These are phyloP conservation scores for Cephus nigrinus DNA, from an alignment of 2,888 invertebrate genomes.

Conservation along the genomic window DNA sequence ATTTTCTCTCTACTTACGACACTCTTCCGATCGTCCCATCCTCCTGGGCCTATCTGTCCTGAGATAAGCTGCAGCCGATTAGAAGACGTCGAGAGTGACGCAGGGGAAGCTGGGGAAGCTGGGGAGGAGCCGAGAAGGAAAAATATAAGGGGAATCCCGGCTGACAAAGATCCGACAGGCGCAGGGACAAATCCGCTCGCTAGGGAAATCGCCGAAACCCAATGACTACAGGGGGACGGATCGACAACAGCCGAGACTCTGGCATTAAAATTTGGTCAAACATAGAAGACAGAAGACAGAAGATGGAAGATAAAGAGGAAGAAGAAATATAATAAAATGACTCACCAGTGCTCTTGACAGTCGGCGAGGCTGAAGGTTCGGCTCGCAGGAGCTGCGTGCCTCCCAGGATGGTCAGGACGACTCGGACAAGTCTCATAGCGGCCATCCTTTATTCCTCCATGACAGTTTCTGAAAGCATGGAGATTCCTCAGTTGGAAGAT, in stretches of 20 bases:
- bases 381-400: conserved; percentile 54
- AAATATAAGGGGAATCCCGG: not conserved
- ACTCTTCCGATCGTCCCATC: no score
- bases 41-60: no score
- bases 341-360: conserved; percentile 58
- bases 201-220: not conserved
- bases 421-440: conserved; percentile 54
- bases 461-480: conserved; percentile 45
- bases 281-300: conserved; percentile 12
- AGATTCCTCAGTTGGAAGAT: not conserved
- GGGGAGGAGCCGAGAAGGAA: not conserved
- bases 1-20: not conserved
- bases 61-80: no score
- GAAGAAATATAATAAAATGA: not conserved
- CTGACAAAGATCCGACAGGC: not conserved
- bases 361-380: conserved; percentile 55
- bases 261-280: not conserved
- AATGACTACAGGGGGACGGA: not conserved
- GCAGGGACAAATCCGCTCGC: not conserved
- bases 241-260: not conserved
- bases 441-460: conserved; percentile 57
- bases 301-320: no score
- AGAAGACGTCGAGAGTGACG: not conserved
- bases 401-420: conserved; percentile 57
- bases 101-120: not conserved